Conservation (phyloP, 2,797 vertebrate genomes). For the Pyrocephalus nanus region DNA sequence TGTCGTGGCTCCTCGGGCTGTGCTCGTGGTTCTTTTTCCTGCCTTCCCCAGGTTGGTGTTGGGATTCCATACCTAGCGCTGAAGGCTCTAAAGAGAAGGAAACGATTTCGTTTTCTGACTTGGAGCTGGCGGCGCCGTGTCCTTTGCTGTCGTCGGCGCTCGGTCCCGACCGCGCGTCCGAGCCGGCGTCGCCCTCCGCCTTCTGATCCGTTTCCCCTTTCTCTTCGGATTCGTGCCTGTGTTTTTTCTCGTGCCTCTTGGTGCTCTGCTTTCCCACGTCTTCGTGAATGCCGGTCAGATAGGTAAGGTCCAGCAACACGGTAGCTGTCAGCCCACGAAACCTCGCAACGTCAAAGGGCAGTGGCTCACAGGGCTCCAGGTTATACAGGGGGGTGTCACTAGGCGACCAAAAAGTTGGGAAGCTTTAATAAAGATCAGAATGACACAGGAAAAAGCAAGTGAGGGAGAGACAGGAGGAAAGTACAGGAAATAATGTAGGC, state of each 20-base stretch:
- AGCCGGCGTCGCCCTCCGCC: constrained; percentile 71
- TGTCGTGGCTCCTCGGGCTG: constrained; percentile 81
- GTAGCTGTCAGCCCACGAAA: constrained; percentile 93
- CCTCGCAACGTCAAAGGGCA: constrained; percentile 93
- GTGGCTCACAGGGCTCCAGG: constrained; percentile 96
- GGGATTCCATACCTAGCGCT: constrained; percentile 69
- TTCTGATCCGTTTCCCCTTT: constrained; percentile 80
- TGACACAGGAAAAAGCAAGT: constrained; percentile 92
- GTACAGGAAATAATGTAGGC: constrained; percentile 80
- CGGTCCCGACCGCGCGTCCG: constrained; percentile 81
- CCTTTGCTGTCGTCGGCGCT: constrained; percentile 87
- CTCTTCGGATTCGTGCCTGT: constrained; percentile 82
- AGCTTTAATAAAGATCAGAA: constrained; percentile 96
- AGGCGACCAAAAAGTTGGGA: constrained; percentile 99
- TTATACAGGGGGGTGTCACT: constrained; percentile 99
- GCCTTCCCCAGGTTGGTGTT: constrained; percentile 78
- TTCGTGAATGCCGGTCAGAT: constrained; percentile 94
- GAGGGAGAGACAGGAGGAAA: constrained; percentile 90
- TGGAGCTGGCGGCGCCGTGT: constrained; percentile 77
- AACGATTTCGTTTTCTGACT: constrained; percentile 85
- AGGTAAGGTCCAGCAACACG: constrained; percentile 95
- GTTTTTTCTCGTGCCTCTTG: constrained; percentile 90
- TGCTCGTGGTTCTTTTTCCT: constrained; percentile 89
- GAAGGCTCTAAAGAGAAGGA: constrained; percentile 79
- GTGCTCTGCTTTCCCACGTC: constrained; percentile 84